A percentile compares a stretch with the other conserved stretches of the same genome.
Evolutionary conservation across 2,113 vertebrate species (phyloP).

Genomic region (Setophaga petechia): DNA sequence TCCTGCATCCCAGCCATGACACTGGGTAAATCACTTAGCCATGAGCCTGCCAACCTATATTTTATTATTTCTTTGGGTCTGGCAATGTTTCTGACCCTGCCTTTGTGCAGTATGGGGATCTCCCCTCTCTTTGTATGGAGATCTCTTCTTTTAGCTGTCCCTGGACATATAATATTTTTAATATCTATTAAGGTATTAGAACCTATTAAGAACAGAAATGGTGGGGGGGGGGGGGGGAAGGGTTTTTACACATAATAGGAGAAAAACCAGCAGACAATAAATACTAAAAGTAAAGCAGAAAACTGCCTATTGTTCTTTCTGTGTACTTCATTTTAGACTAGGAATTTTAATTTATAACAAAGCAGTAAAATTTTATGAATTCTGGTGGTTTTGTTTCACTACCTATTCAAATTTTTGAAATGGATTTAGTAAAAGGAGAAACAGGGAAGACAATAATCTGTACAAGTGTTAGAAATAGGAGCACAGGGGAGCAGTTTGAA

Average conservation of each 20-base stretch:
- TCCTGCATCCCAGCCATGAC: neutral
- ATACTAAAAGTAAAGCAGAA: neutral
- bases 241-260: neutral
- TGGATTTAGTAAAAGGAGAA: neutral
- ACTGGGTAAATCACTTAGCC: neutral
- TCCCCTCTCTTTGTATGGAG: neutral
- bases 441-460: neutral
- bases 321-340: neutral
- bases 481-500: neutral
- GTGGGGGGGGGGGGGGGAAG: accelerated
- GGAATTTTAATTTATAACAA: neutral
- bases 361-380: conserved; percentile 22
- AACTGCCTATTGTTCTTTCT: neutral
- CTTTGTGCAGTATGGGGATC: neutral
- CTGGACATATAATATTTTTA: neutral
- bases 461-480: neutral
- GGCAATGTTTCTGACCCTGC: neutral
- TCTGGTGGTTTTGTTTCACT: neutral
- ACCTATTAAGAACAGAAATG: neutral
- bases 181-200: neutral
- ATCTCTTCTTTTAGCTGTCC: neutral
- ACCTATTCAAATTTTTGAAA: conserved; percentile 1
- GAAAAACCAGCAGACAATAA: neutral
- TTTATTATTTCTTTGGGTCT: neutral
- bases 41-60: neutral